phyloP scores from a whole-genome alignment of 1,140 invertebrate species.

The Drosophila nebulosa region DNA sequence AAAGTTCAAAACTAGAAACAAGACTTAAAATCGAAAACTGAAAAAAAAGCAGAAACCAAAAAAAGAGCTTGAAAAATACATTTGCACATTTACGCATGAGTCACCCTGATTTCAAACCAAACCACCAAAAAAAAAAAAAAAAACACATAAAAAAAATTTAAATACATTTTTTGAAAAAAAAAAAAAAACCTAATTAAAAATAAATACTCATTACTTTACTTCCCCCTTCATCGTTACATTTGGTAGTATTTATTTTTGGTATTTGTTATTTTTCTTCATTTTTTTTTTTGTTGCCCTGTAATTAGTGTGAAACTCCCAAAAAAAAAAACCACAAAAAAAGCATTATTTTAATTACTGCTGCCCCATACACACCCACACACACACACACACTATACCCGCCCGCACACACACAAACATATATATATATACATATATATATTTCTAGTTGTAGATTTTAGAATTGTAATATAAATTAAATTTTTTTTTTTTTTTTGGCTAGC shows the following conservation, averaged over 20 bases:
- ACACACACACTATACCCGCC: slow-evolving; percentile 19
- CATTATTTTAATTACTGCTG: slow-evolving; percentile 67
- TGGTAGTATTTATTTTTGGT: slow-evolving; percentile 47
- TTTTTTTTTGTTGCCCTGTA: slow-evolving; percentile 52
- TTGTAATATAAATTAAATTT: slow-evolving; percentile 65
- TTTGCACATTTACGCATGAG: slow-evolving; percentile 81
- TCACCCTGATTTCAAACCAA: slow-evolving; percentile 75
- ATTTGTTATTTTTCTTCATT: slow-evolving; percentile 17
- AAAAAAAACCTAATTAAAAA: slow-evolving; percentile 27
- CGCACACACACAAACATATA: slow-evolving; percentile 20
- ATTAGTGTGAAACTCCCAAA: slow-evolving; percentile 46
- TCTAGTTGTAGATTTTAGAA: slow-evolving; percentile 58
- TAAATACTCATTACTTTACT: slow-evolving; percentile 11
- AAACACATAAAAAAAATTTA: no score
- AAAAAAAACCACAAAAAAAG: background rate
- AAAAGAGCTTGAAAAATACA: slow-evolving; percentile 80
- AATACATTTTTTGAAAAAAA: slow-evolving; percentile 27
- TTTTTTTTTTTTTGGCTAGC: slow-evolving; percentile 67
- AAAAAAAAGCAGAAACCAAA: slow-evolving; percentile 29
- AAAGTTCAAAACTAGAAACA: slow-evolving; percentile 32
- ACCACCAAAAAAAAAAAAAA: slow-evolving; percentile 29
- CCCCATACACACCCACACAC: slow-evolving; percentile 24
- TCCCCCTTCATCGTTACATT: slow-evolving; percentile 29
- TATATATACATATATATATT: slow-evolving; percentile 34
- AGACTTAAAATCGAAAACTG: slow-evolving; percentile 22